These are phyloP conservation scores for Thripadectes ignobilis DNA, from an alignment of 2,797 vertebrate species.

Conservation along the genomic window DNA sequence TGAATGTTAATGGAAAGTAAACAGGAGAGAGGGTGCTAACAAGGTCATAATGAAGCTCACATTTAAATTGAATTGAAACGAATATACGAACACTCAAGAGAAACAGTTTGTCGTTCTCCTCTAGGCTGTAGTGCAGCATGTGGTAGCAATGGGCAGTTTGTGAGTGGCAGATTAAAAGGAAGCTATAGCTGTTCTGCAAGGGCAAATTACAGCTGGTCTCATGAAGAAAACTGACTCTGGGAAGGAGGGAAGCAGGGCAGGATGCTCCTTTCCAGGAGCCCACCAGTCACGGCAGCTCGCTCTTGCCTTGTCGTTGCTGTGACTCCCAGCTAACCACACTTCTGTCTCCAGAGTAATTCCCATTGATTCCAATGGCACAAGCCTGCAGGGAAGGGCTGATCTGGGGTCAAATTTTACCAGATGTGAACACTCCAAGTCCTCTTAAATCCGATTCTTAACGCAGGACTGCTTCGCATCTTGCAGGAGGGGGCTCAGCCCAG, in stretches of 20 bases:
- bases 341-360: neutral
- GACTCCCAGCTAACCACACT: neutral
- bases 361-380: neutral
- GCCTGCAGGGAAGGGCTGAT: neutral
- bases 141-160: conserved; percentile 34
- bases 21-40: conserved; percentile 61
- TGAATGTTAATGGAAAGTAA: conserved; percentile 64
- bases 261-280: neutral
- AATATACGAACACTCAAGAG: conserved; percentile 31
- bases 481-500: neutral
- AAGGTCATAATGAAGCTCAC: conserved; percentile 64
- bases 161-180: neutral
- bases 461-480: neutral
- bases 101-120: conserved; percentile 25
- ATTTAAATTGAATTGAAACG: conserved; percentile 54
- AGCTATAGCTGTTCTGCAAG: neutral
- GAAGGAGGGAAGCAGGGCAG: neutral
- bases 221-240: neutral
- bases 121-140: conserved; percentile 49
- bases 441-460: neutral
- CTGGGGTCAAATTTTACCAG: neutral
- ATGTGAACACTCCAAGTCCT: neutral
- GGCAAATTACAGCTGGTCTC: neutral
- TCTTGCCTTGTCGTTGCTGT: neutral
- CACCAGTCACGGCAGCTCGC: neutral